A percentile compares a stretch with the other conserved stretches of the same genome.
phyloP scores from a whole-genome alignment of 2,113 vertebrate genomes.

The Pithys albifrons region DNA sequence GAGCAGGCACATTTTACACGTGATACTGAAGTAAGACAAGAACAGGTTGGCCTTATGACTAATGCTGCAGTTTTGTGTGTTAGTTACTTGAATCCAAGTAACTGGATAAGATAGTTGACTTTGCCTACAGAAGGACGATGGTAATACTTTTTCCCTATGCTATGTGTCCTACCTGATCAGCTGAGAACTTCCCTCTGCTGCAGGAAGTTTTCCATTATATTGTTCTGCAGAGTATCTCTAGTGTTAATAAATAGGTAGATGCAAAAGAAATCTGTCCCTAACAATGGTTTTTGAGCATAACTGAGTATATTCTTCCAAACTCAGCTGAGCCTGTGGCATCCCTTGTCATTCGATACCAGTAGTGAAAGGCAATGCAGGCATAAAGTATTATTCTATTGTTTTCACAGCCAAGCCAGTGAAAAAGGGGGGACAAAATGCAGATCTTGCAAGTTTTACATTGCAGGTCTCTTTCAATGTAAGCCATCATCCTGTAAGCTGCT shows the following conservation, averaged over 20 bases:
- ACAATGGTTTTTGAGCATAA: not conserved
- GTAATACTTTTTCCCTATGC: not conserved
- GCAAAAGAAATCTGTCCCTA: not conserved
- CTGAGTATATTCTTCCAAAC: not conserved
- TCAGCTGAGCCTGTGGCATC: not conserved
- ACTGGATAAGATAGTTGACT: not conserved
- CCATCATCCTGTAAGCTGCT: not conserved
- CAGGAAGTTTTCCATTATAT: not conserved
- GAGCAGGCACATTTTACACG: not conserved
- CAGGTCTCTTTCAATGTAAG: not conserved
- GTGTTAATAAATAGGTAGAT: not conserved
- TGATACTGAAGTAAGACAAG: not conserved
- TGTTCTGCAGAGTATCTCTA: not conserved
- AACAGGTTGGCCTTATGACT: not conserved
- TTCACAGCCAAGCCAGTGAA: not conserved
- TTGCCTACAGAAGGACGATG: not conserved
- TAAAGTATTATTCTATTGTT: not conserved
- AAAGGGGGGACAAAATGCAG: not conserved
- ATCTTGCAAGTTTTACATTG: not conserved
- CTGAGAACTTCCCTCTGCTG: not conserved
- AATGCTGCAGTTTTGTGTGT: not conserved
- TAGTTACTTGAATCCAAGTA: not conserved
- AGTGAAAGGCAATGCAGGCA: not conserved
- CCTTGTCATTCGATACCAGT: not conserved
- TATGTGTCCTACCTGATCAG: not conserved